Percentiles rank a stretch among this genome's conserved stretches.
phyloP scores from a whole-genome alignment of 92 coral and sea anemone species.

The Phenganax subtilis region DNA sequence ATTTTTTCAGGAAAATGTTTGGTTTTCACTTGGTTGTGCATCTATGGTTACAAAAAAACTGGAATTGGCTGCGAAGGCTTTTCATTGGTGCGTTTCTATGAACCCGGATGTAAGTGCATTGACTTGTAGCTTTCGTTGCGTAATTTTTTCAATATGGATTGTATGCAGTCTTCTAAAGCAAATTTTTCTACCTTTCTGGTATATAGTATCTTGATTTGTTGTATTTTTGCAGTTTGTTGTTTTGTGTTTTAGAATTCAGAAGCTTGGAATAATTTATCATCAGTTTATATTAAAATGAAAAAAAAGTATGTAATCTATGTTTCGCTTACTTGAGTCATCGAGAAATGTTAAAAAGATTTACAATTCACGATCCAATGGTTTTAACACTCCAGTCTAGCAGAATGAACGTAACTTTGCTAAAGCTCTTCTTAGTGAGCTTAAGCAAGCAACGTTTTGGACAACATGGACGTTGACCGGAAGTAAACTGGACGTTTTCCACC shows the following conservation, averaged over 20 bases:
- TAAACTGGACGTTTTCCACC: no score
- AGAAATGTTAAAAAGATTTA: no score
- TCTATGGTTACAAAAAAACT: slow-evolving; percentile 66
- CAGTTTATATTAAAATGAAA: slow-evolving; percentile 59
- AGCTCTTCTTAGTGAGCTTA: no score
- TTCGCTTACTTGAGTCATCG: no score
- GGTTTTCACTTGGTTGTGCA: slow-evolving; percentile 99
- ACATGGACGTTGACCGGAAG: no score
- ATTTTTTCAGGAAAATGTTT: slow-evolving; percentile 65
- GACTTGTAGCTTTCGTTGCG: neutral
- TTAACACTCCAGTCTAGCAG: no score
- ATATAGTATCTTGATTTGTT: no score
- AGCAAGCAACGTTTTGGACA: no score
- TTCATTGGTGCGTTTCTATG: slow-evolving; percentile 83
- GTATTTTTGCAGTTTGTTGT: neutral
- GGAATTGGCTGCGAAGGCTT: slow-evolving; percentile 72
- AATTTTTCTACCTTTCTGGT: neutral
- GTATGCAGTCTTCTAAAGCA: neutral
- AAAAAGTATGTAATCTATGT: no score
- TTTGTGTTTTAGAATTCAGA: slow-evolving; percentile 61
- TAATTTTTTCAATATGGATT: neutral
- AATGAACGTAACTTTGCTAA: no score
- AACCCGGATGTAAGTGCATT: slow-evolving; percentile 58
- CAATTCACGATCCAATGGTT: no score
- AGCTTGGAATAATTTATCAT: slow-evolving; percentile 95